A percentile compares a stretch with the other conserved stretches of the same genome.
phyloP scores from a whole-genome alignment of 2,797 vertebrate species.

The Telmatherina bonti region DNA sequence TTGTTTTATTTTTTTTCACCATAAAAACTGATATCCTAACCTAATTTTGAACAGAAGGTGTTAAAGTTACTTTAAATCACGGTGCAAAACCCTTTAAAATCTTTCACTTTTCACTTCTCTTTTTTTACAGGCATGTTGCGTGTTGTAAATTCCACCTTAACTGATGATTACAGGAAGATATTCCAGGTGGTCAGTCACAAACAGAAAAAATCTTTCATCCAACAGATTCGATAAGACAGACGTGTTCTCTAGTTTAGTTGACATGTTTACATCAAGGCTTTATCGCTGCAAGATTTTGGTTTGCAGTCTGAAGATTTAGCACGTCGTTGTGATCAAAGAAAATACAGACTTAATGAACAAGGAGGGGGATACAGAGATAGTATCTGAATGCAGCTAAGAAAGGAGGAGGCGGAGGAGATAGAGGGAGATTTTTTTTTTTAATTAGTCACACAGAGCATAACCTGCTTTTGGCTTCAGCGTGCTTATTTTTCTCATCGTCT shows the following conservation, averaged over 20 bases:
- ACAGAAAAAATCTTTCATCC: slow-evolving; percentile 26
- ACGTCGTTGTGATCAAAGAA: slow-evolving; percentile 57
- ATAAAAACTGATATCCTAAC: not conserved
- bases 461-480: slow-evolving; percentile 77
- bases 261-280: slow-evolving; percentile 32
- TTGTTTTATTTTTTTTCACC: not conserved
- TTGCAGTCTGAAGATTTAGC: slow-evolving; percentile 46
- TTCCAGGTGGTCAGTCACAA: not conserved
- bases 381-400: slow-evolving; percentile 63
- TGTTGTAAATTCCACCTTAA: not conserved
- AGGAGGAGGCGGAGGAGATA: slow-evolving; percentile 56
- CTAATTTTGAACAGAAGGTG: not conserved
- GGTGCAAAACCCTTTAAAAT: no score
- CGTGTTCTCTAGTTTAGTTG: slow-evolving; percentile 36
- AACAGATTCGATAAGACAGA: slow-evolving; percentile 49
- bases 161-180: no score
- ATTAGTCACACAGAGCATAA: slow-evolving; percentile 82
- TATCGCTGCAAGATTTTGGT: not conserved
- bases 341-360: slow-evolving; percentile 48
- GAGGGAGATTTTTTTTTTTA: slow-evolving; percentile 71
- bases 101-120: not conserved
- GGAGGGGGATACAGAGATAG: slow-evolving; percentile 70
- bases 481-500: slow-evolving; percentile 83
- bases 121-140: not conserved
- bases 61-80: not conserved